Evolutionary conservation across 2,888 invertebrate genomes (phyloP).

Genomic region (Dicranocentrus wangi): DNA sequence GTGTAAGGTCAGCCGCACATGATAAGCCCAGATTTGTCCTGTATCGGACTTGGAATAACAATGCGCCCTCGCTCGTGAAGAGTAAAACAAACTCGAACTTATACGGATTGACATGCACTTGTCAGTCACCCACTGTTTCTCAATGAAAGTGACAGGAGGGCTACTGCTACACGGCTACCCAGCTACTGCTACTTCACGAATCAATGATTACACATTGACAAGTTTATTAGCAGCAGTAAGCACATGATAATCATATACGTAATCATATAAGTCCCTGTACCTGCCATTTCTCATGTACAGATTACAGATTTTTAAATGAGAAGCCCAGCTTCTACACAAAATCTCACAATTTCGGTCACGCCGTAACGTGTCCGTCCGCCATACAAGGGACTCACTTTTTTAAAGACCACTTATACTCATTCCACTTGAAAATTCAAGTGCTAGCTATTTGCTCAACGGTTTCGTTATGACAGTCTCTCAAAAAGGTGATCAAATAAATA

Average conservation of each 20-base stretch:
- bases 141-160: conserved; percentile 14
- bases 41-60: too few relatives aligned
- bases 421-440: conserved; percentile 6
- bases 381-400: neutral
- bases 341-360: conserved; percentile 14
- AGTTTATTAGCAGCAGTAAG: neutral
- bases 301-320: too few relatives aligned
- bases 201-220: conserved; percentile 9
- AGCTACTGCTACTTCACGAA: neutral
- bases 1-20: too few relatives aligned
- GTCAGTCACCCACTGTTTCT: conserved; percentile 10
- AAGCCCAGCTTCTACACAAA: neutral
- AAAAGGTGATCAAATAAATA: neutral
- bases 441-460: neutral
- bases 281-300: too few relatives aligned
- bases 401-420: neutral
- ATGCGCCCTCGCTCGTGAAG: too few relatives aligned
- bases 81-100: too few relatives aligned
- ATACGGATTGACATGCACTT: conserved; percentile 7
- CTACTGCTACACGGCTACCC: neutral
- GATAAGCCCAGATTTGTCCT: too few relatives aligned
- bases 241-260: too few relatives aligned
- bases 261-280: too few relatives aligned
- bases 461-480: neutral
- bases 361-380: neutral